These are phyloP conservation scores for Lanistes nyassanus DNA, from an alignment of 1,140 invertebrate species.

Conservation along the genomic window DNA sequence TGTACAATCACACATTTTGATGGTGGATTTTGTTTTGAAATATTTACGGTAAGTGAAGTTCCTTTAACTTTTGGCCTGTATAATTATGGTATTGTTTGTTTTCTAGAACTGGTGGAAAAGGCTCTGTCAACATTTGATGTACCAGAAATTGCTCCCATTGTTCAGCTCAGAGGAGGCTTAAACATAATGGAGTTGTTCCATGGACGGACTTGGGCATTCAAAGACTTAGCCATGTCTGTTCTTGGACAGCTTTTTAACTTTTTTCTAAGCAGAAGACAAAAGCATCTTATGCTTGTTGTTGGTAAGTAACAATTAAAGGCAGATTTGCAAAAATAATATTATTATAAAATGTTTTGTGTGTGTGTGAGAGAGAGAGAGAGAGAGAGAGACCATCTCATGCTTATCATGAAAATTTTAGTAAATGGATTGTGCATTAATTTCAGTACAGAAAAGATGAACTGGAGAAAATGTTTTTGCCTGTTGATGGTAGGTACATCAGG, in stretches of 20 bases:
- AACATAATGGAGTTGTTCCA: slow-evolving; percentile 69
- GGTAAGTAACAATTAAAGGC: slow-evolving; percentile 45
- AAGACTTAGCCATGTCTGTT: slow-evolving; percentile 68
- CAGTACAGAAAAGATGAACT: background rate
- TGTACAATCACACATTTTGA: background rate
- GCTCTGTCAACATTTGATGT: slow-evolving; percentile 55
- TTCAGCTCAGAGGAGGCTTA: slow-evolving; percentile 53
- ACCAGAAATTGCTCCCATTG: slow-evolving; percentile 58
- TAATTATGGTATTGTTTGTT: slow-evolving; percentile 14
- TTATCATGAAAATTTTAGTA: too few relatives aligned
- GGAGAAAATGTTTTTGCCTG: background rate
- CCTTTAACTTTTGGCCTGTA: slow-evolving; percentile 10
- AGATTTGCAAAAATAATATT: background rate
- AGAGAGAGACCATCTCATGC: background rate
- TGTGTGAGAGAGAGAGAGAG: background rate
- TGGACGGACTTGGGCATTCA: slow-evolving; percentile 69
- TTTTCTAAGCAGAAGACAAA: slow-evolving; percentile 63
- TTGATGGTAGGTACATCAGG: slow-evolving; percentile 67
- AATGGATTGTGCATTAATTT: background rate
- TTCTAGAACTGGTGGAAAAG: slow-evolving; percentile 57
- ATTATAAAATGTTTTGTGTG: background rate
- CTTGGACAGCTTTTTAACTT: slow-evolving; percentile 67
- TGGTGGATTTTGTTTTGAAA: background rate
- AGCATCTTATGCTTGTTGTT: slow-evolving; percentile 61
- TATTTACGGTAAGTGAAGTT: slow-evolving; percentile 2